These are phyloP conservation scores for Melipona beecheii DNA, from an alignment of 2,888 invertebrate species.

Conservation along the genomic window DNA sequence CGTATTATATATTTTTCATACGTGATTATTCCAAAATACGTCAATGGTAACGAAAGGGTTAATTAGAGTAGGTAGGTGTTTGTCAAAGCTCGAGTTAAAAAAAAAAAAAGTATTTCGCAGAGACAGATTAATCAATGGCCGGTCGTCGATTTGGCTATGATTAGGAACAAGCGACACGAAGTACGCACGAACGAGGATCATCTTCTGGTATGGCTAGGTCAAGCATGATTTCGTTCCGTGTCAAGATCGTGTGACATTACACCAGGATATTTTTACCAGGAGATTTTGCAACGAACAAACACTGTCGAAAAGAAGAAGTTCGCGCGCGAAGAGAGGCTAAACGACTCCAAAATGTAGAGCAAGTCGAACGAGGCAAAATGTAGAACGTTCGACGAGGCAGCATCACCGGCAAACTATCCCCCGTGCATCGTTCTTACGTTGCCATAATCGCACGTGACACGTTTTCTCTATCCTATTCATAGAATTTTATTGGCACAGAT, in stretches of 20 bases:
- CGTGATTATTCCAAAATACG: too few species aligned
- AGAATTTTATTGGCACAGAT: neutral
- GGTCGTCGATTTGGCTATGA: neutral
- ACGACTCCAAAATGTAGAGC: neutral
- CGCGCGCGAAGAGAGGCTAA: neutral
- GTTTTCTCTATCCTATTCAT: neutral
- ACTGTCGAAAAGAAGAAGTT: neutral
- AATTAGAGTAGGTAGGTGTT: neutral
- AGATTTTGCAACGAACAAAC: slow-evolving; percentile 4
- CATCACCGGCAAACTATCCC: neutral
- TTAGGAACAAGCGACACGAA: neutral
- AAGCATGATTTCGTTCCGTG: neutral
- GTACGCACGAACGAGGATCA: neutral
- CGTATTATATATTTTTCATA: too few species aligned
- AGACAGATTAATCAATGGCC: neutral
- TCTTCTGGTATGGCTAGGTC: slow-evolving; percentile 24
- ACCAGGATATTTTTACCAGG: slow-evolving; percentile 11
- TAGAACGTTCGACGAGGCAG: neutral
- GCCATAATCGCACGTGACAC: neutral
- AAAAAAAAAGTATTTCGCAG: neutral
- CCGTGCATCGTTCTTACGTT: neutral
- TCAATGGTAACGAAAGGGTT: too few species aligned
- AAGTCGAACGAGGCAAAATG: neutral
- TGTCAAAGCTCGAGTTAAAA: neutral
- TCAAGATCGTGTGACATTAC: slow-evolving; percentile 11